These are phyloP conservation scores for Ectropis crepuscularia DNA, from an alignment of 2,888 invertebrate species.

Conservation along the genomic window DNA sequence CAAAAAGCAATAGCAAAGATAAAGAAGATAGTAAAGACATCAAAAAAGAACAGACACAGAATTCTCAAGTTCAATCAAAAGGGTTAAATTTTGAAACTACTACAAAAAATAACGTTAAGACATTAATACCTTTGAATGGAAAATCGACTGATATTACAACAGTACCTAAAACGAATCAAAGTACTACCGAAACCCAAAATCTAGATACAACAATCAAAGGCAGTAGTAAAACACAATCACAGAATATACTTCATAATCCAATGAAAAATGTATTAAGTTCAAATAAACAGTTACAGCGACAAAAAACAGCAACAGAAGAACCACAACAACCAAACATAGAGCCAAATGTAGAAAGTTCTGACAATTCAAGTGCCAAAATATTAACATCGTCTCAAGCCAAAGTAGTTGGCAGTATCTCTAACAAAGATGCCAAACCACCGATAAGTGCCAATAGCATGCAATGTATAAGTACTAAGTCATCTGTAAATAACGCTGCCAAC, in stretches of 20 bases:
- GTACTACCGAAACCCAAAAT: conserved; percentile 15
- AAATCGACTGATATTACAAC: conserved; percentile 17
- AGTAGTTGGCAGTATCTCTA: conserved; percentile 30
- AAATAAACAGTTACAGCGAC: conserved; percentile 58
- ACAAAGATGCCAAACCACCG: conserved; percentile 36
- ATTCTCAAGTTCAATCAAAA: conserved; percentile 26
- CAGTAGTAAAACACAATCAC: conserved; percentile 25
- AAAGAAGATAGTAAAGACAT: conserved; percentile 6
- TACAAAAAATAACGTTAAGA: conserved; percentile 27
- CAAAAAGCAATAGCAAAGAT: conserved; percentile 17
- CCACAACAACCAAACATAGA: conserved; percentile 43
- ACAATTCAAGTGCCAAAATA: conserved; percentile 31
- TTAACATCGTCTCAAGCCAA: conserved; percentile 30
- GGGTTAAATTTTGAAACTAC: conserved; percentile 16
- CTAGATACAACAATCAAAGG: neutral
- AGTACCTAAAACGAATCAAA: conserved; percentile 17
- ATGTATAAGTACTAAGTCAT: conserved; percentile 31
- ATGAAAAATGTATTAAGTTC: conserved; percentile 30
- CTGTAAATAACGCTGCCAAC: conserved; percentile 25
- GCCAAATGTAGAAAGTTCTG: conserved; percentile 20
- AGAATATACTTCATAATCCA: conserved; percentile 11
- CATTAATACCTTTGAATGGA: conserved; percentile 15
- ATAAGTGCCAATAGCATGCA: conserved; percentile 42
- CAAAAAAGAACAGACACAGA: conserved; percentile 27
- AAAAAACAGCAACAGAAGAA: conserved; percentile 53